phyloP scores from a whole-genome alignment of 92 coral and sea anemone genomes.

The Epizoanthus scotinus region DNA sequence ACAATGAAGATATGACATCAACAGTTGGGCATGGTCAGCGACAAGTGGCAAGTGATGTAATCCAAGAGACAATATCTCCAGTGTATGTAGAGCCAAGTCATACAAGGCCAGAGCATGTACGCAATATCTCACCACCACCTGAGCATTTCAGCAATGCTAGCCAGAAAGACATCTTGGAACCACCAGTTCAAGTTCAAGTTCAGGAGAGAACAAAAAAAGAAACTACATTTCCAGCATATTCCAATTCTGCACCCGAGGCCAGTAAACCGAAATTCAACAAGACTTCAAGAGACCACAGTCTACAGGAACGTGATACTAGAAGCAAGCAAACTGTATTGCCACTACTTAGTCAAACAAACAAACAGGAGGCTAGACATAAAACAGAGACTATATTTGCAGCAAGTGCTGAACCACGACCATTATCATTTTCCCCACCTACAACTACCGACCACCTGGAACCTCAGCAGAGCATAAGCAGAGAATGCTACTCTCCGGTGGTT shows the following conservation, averaged over 20 bases:
- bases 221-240: too few species aligned
- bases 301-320: constrained; percentile 1
- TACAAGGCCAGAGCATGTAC: too few species aligned
- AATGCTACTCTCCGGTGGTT: constrained; percentile 9
- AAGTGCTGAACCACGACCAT: constrained; percentile 9
- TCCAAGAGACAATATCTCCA: constrained; percentile 9
- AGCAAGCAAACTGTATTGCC: background rate
- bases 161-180: background rate
- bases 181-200: too few species aligned
- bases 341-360: background rate
- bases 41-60: background rate
- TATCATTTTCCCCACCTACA: background rate
- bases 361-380: background rate
- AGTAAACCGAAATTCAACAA: background rate
- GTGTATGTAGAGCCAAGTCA: background rate
- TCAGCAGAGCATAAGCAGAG: background rate
- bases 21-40: background rate
- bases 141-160: too few species aligned
- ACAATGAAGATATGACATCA: constrained; percentile 7
- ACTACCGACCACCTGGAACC: background rate
- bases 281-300: constrained; percentile 13
- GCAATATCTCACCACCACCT: background rate
- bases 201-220: too few species aligned
- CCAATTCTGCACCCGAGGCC: background rate
- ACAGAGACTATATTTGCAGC: constrained; percentile 44